Percentiles rank a stretch among this genome's conserved stretches.
These are phyloP conservation scores for Falcaria lacertinaria DNA, from an alignment of 2,888 invertebrate genomes.

Conservation along the genomic window DNA sequence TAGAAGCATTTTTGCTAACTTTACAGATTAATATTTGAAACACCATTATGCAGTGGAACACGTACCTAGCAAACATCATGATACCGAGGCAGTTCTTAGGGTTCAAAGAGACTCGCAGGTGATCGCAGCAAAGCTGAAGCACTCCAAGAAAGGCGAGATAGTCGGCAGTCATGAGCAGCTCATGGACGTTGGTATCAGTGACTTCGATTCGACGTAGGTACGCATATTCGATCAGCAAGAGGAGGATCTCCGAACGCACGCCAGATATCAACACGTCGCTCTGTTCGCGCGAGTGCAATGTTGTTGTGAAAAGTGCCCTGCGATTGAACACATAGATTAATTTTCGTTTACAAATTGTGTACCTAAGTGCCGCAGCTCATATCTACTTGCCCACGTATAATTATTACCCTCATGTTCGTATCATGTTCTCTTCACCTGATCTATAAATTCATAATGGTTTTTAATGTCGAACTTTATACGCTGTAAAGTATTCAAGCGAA, in stretches of 20 bases:
- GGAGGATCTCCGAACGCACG: conserved; percentile 87
- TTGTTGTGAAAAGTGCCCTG: conserved; percentile 91
- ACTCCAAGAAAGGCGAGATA: conserved; percentile 92
- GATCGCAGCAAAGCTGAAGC: conserved; percentile 89
- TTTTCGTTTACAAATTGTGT: not conserved
- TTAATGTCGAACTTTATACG: no score
- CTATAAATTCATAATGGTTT: no score
- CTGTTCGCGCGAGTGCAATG: conserved; percentile 83
- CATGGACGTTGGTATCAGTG: conserved; percentile 88
- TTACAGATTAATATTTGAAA: not conserved
- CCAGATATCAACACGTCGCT: conserved; percentile 87
- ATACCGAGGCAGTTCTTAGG: conserved; percentile 92
- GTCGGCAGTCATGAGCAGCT: conserved; percentile 91
- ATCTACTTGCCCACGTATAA: no score
- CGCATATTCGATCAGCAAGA: conserved; percentile 89
- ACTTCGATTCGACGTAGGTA: conserved; percentile 90
- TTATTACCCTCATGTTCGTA: no score
- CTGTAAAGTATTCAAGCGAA: not conserved
- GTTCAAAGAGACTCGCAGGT: conserved; percentile 83
- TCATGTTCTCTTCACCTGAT: no score
- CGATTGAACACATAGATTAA: not conserved
- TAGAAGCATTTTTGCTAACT: not conserved
- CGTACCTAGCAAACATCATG: conserved; percentile 88
- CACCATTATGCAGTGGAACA: not conserved
- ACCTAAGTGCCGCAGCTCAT: no score